A percentile compares a stretch with the other conserved stretches of the same genome.
Evolutionary conservation across 2,113 vertebrate genomes (phyloP).

Genomic region (Alectura lathami): DNA sequence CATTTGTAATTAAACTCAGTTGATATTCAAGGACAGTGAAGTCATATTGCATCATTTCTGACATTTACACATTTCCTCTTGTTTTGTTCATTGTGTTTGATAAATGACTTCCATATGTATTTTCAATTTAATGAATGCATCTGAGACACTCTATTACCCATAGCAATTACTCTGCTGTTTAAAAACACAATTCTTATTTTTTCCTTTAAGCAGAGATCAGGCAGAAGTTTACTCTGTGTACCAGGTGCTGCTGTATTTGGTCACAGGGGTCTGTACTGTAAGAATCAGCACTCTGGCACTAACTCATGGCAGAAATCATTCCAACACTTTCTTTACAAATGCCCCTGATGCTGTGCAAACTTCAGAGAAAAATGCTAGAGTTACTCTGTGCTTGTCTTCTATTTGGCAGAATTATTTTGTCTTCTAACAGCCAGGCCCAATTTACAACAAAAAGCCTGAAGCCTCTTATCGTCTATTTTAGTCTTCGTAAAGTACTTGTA

Average conservation of each 20-base stretch:
- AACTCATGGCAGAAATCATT: background rate
- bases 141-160: background rate
- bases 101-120: constrained; percentile 14
- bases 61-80: background rate
- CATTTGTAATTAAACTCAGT: background rate
- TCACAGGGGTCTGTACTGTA: too few relatives aligned
- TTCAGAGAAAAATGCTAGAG: background rate
- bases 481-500: background rate
- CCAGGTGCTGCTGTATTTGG: background rate
- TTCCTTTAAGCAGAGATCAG: background rate
- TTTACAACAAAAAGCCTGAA: background rate
- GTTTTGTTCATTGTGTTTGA: background rate
- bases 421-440: background rate
- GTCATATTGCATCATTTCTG: background rate
- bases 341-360: background rate
- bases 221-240: background rate
- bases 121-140: background rate
- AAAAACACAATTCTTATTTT: background rate
- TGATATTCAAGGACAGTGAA: background rate
- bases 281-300: background rate
- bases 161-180: background rate
- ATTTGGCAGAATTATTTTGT: background rate
- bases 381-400: too few relatives aligned
- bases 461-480: background rate
- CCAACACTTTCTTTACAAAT: background rate